Conservation (phyloP, 2,113 vertebrate genomes). For the Protobothrops flavoviridis region DNA sequence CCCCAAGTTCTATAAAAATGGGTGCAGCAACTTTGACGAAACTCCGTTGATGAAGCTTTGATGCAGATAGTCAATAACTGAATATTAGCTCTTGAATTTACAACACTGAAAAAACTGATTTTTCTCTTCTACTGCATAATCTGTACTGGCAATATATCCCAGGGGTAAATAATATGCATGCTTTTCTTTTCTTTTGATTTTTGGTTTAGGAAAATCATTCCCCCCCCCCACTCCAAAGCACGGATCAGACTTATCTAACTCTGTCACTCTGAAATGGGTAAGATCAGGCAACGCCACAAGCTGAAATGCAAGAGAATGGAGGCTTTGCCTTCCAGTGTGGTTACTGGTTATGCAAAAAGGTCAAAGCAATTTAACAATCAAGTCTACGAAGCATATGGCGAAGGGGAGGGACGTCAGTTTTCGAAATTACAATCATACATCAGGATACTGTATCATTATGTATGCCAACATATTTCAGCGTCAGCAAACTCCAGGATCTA, state of each 20-base stretch:
- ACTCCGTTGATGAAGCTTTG: not conserved
- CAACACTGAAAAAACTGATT: not conserved
- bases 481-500: not conserved
- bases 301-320: not conserved
- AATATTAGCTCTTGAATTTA: not conserved
- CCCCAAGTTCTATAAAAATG: not conserved
- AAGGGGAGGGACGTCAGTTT: not conserved
- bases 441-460: not conserved
- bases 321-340: conserved; percentile 45
- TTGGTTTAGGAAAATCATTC: not conserved
- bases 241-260: not conserved
- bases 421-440: not conserved
- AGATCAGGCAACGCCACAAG: not conserved
- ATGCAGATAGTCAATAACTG: not conserved
- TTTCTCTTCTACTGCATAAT: not conserved
- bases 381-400: not conserved
- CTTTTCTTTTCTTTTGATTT: not conserved
- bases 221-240: not conserved
- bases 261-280: not conserved
- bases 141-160: not conserved
- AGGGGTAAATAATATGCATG: not conserved
- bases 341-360: conserved; percentile 21
- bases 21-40: not conserved
- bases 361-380: not conserved
- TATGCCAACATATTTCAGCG: not conserved